These are phyloP conservation scores for Falco peregrinus DNA, from an alignment of 2,797 vertebrate species.

Conservation along the genomic window DNA sequence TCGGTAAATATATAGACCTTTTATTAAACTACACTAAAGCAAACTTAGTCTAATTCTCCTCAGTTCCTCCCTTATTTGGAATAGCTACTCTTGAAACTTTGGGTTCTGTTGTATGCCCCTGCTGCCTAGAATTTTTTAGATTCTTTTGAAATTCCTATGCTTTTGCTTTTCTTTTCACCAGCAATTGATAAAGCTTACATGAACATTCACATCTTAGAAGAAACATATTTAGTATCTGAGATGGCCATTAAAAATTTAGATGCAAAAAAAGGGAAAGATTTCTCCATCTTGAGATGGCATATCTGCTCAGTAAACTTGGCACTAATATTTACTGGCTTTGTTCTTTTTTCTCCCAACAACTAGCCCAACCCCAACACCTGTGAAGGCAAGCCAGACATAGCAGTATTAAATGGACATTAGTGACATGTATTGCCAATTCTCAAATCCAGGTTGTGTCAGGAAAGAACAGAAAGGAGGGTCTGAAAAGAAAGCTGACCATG, in stretches of 20 bases:
- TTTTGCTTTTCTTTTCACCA: not conserved
- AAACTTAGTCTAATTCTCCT: not conserved
- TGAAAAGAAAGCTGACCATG: not conserved
- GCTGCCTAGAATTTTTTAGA: not conserved
- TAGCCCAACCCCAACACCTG: not conserved
- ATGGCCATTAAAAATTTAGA: not conserved
- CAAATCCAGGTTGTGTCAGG: not conserved
- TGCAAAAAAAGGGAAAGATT: not conserved
- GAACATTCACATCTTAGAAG: not conserved
- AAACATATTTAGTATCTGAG: not conserved
- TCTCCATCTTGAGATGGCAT: not conserved
- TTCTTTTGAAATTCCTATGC: not conserved
- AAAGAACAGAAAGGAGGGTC: not conserved
- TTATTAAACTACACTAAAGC: not conserved
- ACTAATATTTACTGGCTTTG: not conserved
- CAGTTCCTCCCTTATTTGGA: not conserved
- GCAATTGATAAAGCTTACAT: not conserved
- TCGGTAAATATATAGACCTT: not conserved
- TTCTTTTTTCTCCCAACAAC: not conserved
- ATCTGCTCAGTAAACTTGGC: not conserved
- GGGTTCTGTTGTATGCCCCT: not conserved
- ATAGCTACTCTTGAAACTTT: not conserved
- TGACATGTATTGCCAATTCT: not conserved
- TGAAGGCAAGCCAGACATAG: conserved; percentile 2
- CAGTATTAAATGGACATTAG: not conserved